Conservation (phyloP, 2,113 vertebrate species). For the Xiphorhynchus elegans region DNA sequence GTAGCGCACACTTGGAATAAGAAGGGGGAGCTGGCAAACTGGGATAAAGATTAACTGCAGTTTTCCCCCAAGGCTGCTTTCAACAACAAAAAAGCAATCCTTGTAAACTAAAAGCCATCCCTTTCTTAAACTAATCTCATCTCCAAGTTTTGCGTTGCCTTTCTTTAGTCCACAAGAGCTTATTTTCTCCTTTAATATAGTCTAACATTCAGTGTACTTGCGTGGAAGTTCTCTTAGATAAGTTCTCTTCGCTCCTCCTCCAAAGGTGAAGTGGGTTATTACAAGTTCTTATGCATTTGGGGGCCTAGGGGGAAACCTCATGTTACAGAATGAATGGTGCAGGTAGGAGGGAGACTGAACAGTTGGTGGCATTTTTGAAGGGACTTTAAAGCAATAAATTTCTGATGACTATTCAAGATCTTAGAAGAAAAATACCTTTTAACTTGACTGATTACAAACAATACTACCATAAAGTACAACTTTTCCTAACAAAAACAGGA, state of each 20-base stretch:
- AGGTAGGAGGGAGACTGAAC: background rate
- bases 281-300: background rate
- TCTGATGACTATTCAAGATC: background rate
- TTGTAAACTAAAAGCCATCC: background rate
- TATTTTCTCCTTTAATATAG: background rate
- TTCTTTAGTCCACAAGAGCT: background rate
- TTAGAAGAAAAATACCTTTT: background rate
- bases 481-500: background rate
- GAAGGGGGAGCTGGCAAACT: background rate
- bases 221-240: background rate
- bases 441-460: background rate
- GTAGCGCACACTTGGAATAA: background rate
- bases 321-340: background rate
- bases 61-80: background rate
- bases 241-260: background rate
- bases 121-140: background rate
- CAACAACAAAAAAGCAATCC: background rate
- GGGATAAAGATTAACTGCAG: background rate
- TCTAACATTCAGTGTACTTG: background rate
- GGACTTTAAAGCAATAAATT: background rate
- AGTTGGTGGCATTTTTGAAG: background rate
- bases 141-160: background rate
- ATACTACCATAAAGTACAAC: background rate
- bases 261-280: background rate
- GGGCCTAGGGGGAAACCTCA: fast-evolving